Base-by-base conservation (phyloP, 2,888 invertebrate species). In the Lepidocyrtinus sp. region DNA sequence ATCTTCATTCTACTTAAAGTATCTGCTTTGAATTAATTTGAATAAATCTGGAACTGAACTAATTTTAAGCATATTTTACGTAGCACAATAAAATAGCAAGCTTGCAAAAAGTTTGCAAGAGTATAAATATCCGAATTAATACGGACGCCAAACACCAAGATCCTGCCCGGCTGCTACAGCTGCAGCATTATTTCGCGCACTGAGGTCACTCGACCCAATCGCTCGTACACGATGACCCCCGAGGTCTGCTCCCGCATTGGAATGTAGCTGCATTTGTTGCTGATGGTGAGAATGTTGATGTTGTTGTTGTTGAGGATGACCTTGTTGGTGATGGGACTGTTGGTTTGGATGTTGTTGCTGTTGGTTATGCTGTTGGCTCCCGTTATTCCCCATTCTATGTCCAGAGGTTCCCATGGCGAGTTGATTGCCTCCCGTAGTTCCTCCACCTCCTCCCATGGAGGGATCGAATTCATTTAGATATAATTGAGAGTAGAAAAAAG, bases 291-390 rank as follows among this genome's bases (percentile, higher is more conserved):
- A 63, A 64, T 50, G 69, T n/a, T 75, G 74, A 22, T 78, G 87
- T 87, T 19, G 88, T 87, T 19, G 88, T 87, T 72, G 76, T 0
- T 79, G 78, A n/a, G 19, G 88, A 0, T 87, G 87, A 1, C 87
- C 87, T 1, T 88, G 87, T 17, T 82, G 85, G 3, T 85, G 87
- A 25, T 85, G 88, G 12, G 87, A 87, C 12, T 86, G 86, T 17
- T 87, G 87, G 1, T 86, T 86, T 12, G 87, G 88, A 50, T 87
- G 87, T 73, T 86, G 87, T 25, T 86, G 87, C 27, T 84, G 87
- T 69, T 87, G 89, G 19, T 88, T 87, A 73, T 88, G 88, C 83
- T 86, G 89, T 87, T 85, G 90, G 87, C 87, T 87, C 26, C 70
- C 78, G 70, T 76, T 76, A 50, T 62, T 73, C 46, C 81, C 89